Base-by-base conservation (phyloP, 2,888 invertebrate genomes). In the Papilio demoleus region DNA sequence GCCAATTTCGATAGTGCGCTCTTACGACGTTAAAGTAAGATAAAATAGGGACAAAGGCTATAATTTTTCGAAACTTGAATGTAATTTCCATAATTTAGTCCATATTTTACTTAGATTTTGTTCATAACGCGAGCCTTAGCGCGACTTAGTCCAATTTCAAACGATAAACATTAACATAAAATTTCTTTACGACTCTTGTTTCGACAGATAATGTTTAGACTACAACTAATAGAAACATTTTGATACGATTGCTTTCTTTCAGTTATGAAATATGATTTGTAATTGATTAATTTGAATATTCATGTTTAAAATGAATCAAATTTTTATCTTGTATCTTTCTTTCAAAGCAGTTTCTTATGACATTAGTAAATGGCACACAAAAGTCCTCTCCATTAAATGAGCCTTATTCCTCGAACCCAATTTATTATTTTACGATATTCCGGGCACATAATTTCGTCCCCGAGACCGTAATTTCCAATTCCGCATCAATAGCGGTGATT, bases 1-100 rank as follows among this genome's bases (percentile, higher is more conserved):
- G 85, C 82, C 88, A 90, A 91, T 91, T 87, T 84, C 87, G 86
- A 90, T 92, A 91, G 87, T 88, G 88, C 84, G 75, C 76, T 76
- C 74, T 84, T 79, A 83, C 81, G 79, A 81, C 79, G 81, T 79
- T 85, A 79, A 81, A 79, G 78, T 79, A 83, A 86, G 84, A 89
- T 87, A 86, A 86, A 87, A 86, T 83, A 77, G 77, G 80, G 84
- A 85, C 84, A 82, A 81, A 76, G 78, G 83, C 81, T 75, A 86
- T 90, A 86, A 86, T 85, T 90, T 87, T 82, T 85, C 83, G 81
- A 84, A 81, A 83, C 81, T 84, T 79, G 81, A 81, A 84, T 83
- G 79, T 75, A 78, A 88, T 88, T 83, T 87, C 79, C 85, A 88
- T 88, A 86, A 86, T 88, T 88, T 85, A 81, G 81, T 78, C 84